These are phyloP conservation scores for Brachionus rubens DNA, from an alignment of 1,140 invertebrate genomes.

Conservation along the genomic window DNA sequence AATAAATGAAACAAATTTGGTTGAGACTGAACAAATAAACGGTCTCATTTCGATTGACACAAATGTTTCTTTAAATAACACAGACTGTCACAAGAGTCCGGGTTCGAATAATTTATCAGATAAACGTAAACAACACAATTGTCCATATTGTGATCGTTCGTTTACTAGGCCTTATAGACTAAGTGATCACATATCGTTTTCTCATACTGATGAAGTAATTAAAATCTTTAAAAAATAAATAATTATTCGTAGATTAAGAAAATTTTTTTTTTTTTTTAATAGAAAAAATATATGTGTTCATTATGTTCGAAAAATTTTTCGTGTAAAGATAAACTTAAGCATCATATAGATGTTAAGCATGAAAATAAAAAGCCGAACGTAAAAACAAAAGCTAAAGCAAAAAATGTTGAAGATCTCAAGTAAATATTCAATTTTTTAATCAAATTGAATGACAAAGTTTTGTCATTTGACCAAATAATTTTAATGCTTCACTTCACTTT, in stretches of 20 bases:
- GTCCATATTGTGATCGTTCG: slow-evolving; percentile 42
- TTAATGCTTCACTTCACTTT: no score
- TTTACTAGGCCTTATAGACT: slow-evolving; percentile 44
- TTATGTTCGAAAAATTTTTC: slow-evolving; percentile 44
- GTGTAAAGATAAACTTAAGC: slow-evolving; percentile 45
- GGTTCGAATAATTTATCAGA: neutral
- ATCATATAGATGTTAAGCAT: slow-evolving; percentile 45
- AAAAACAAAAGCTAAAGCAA: slow-evolving; percentile 14
- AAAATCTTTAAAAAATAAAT: neutral
- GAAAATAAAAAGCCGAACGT: slow-evolving; percentile 44
- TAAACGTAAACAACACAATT: slow-evolving; percentile 46
- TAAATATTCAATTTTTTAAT: neutral
- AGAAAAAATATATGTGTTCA: slow-evolving; percentile 45
- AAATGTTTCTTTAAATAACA: neutral
- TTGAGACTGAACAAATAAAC: neutral
- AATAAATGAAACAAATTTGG: neutral
- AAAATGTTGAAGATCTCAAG: slow-evolving; percentile 43
- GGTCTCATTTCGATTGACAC: slow-evolving; percentile 5
- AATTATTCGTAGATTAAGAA: no score
- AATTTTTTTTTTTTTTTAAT: neutral
- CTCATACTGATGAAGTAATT: slow-evolving; percentile 44
- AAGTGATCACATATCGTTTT: slow-evolving; percentile 43
- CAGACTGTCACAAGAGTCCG: neutral
- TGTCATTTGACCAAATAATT: no score
- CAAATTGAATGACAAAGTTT: no score